Base-by-base conservation (phyloP, 2,888 invertebrate genomes). In the Sipha maydis region DNA sequence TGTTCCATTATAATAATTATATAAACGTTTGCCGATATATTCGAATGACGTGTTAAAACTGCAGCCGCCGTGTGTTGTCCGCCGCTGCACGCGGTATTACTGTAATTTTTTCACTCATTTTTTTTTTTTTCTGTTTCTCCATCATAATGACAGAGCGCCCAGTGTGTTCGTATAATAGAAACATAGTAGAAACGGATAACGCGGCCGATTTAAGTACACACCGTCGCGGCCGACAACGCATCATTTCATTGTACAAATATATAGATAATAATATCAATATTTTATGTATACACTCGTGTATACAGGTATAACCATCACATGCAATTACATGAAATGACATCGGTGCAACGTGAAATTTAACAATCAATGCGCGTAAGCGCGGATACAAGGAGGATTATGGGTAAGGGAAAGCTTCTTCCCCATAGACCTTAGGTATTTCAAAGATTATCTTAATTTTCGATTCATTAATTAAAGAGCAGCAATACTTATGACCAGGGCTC, bases 11-110 rank as follows among this genome's bases (percentile, higher is more conserved):
- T 78, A 85, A 85, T 85, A 78, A 80, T 86, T 86, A 86, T 75
- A 61, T 78, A 86, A 86, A 86, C 86, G 86, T 79, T 86, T 86
- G 79, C 86, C 79, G 86, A 86, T 86, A 86, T 86, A 86, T 86
- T 86, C 71, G 86, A 73, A 86, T 86, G 86, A 86, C 86, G 86
- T 38, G 71, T 86, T 73, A 73, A 86, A 86, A 85, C 56, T 38
- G 56, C 17, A 25, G 14, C 21, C 48, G 48, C 48, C 48, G 48
- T 48, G 48, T 48, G 48, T 48, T 48, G 48, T 41, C 48, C 48
- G 48, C 11, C 48, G 48, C 48, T 4, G 31, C n/a, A 54, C 4
- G 38, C 21, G n/a, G 21, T 78, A 78, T 54, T n/a, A 5, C 14
- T 71, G 3, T 80, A 48, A 54, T 73, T n/a, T 73, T 83, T 83